Percentiles rank a stretch among this genome's conserved stretches.
Evolutionary conservation across 2,888 invertebrate genomes (phyloP).

Genomic region (Dichetophora obliterata): DNA sequence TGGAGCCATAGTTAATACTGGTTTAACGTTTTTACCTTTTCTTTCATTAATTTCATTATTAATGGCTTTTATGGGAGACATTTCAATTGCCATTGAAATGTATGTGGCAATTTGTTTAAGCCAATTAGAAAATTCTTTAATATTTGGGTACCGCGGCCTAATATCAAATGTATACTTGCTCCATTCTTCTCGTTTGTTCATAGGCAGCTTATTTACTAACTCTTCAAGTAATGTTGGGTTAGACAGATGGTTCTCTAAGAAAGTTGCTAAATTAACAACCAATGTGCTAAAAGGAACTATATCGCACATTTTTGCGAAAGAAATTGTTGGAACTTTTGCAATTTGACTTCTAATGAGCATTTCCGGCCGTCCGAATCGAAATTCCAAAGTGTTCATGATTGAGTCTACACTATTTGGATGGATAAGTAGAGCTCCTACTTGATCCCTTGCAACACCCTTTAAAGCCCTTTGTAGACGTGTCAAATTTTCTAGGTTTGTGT

Average conservation of each 20-base stretch:
- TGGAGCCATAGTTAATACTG: no score
- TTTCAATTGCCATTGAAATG: no score
- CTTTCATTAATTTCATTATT: no score
- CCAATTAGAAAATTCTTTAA: no score
- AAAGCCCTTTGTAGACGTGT: conserved; percentile 45
- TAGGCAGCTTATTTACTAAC: conserved; percentile 1
- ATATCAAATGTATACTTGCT: neutral
- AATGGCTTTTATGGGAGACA: no score
- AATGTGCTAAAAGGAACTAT: no score
- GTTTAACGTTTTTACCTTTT: no score
- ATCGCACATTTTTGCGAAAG: conserved; percentile 34
- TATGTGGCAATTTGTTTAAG: no score
- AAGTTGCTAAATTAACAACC: no score
- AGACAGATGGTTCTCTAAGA: no score
- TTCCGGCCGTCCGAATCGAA: conserved; percentile 50
- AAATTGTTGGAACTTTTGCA: conserved; percentile 45
- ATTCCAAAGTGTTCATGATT: conserved; percentile 45
- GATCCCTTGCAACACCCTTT: conserved; percentile 42
- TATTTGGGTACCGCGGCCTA: neutral
- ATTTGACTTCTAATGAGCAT: conserved; percentile 47
- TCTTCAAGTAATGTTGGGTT: neutral
- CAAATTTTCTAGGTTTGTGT: conserved; percentile 35
- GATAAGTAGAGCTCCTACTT: conserved; percentile 47
- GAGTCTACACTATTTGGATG: conserved; percentile 45
- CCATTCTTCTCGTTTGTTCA: neutral